Conservation (phyloP, 2,797 vertebrate species). For the Pachyuromys duprasi region DNA sequence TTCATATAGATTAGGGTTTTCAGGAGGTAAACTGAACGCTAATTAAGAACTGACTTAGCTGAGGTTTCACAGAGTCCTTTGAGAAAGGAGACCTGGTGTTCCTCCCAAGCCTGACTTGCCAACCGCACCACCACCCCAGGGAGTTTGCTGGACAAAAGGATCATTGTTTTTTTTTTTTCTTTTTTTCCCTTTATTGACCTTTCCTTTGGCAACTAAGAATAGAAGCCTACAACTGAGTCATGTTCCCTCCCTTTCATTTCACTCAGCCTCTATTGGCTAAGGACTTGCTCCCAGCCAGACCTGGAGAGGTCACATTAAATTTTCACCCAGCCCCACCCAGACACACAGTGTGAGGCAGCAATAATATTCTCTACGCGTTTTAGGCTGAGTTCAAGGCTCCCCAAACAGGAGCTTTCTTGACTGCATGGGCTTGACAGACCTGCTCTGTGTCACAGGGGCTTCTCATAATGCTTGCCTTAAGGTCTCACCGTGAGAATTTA, state of each 20-base stretch:
- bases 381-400: not conserved
- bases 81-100: not conserved
- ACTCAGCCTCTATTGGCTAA: not conserved
- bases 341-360: fast-evolving
- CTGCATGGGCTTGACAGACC: not conserved
- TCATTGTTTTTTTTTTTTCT: not conserved
- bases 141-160: not conserved
- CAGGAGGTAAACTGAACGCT: slow-evolving; percentile 30
- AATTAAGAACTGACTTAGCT: slow-evolving; percentile 42
- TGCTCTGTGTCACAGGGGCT: not conserved
- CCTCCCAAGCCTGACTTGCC: not conserved
- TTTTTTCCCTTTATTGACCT: slow-evolving; percentile 3
- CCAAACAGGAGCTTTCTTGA: not conserved
- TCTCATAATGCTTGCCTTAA: not conserved
- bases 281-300: not conserved
- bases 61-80: not conserved
- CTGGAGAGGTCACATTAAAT: not conserved
- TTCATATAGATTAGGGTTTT: slow-evolving; percentile 20
- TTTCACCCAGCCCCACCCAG: not conserved
- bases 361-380: not conserved
- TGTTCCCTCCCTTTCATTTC: not conserved
- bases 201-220: slow-evolving; percentile 39
- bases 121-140: not conserved
- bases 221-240: not conserved
- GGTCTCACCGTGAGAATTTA: not conserved